phyloP scores from a whole-genome alignment of 1,140 invertebrate genomes.

The Cryptotermes secundus region DNA sequence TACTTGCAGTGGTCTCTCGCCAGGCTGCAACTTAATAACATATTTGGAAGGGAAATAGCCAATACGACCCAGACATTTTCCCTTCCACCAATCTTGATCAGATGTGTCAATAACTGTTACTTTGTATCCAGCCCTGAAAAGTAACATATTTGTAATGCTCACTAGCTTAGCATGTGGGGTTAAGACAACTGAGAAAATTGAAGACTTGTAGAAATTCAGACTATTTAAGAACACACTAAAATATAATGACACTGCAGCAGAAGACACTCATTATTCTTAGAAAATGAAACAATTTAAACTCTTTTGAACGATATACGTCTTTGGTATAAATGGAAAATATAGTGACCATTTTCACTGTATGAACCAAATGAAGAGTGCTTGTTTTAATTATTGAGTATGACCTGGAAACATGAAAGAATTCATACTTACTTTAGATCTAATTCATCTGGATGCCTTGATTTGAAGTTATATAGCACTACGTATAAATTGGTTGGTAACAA shows the following conservation, averaged over 20 bases:
- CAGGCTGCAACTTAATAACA: constrained; percentile 83
- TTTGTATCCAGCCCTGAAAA: constrained; percentile 84
- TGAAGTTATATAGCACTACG: constrained; percentile 94
- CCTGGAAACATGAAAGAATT: not conserved
- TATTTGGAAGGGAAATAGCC: constrained; percentile 95
- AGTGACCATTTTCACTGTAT: no score
- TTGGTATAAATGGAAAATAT: no score
- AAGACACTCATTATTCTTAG: no score
- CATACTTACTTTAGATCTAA: constrained; percentile 79
- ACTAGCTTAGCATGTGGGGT: no score
- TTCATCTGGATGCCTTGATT: constrained; percentile 89
- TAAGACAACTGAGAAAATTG: no score
- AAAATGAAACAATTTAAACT: no score
- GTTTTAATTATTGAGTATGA: not conserved
- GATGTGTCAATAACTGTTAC: constrained; percentile 92
- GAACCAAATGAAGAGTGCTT: no score
- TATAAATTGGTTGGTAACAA: constrained; percentile 88
- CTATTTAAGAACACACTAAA: no score
- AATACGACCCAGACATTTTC: constrained; percentile 86
- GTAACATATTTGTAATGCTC: not conserved
- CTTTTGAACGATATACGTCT: no score
- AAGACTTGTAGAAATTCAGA: no score
- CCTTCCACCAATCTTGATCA: constrained; percentile 96
- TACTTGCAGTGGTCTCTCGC: constrained; percentile 86
- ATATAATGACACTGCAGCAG: no score